These are phyloP conservation scores for Spatulosminthurus flaviceps DNA, from an alignment of 2,888 invertebrate species.

Conservation along the genomic window DNA sequence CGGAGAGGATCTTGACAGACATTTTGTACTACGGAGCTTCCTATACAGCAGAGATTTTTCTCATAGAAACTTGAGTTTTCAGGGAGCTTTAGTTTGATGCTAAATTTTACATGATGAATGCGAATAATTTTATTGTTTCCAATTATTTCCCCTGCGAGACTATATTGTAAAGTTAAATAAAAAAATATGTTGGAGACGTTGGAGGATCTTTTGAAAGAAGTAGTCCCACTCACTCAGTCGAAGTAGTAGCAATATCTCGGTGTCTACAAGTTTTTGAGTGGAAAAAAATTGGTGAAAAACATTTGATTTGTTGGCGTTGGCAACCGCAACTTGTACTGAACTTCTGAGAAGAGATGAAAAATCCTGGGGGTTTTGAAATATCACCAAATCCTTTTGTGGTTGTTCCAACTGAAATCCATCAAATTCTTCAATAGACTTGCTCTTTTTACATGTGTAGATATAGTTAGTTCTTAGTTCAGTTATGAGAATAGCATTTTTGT, in stretches of 20 bases:
- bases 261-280: no score
- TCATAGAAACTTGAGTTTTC: no score
- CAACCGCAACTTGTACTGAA: neutral
- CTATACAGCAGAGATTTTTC: neutral
- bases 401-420: constrained; percentile 12
- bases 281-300: constrained; percentile 2
- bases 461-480: neutral
- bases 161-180: neutral
- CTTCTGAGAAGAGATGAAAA: neutral
- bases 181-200: no score
- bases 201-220: no score
- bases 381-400: constrained; percentile 16
- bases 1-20: neutral
- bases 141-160: neutral
- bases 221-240: no score
- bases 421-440: neutral
- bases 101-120: neutral
- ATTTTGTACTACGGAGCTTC: neutral
- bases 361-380: constrained; percentile 8
- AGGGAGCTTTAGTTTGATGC: neutral
- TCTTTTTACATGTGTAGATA: neutral
- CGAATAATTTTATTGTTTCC: constrained; percentile 18
- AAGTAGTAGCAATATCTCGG: no score
- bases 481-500: neutral
- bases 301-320: constrained; percentile 6